phyloP scores from a whole-genome alignment of 2,113 vertebrate species.

The Pitta sordida region DNA sequence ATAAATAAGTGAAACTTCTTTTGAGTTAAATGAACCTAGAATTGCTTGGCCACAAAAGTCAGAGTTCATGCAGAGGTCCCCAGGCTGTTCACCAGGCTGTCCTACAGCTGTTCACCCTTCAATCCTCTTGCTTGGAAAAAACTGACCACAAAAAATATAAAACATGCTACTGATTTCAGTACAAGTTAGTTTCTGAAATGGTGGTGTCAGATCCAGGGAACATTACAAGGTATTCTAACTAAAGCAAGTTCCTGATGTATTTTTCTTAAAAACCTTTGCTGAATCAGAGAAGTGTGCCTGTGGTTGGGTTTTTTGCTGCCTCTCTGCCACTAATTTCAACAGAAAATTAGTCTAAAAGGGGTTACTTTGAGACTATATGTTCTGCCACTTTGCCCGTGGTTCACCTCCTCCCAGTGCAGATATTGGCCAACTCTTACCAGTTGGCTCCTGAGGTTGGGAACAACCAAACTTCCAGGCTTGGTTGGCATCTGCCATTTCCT shows the following conservation, averaged over 20 bases:
- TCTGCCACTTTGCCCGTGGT: background rate
- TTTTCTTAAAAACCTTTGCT: background rate
- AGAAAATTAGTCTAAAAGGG: background rate
- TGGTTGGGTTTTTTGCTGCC: background rate
- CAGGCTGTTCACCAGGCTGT: background rate
- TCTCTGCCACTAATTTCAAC: background rate
- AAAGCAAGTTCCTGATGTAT: background rate
- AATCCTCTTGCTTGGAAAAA: background rate
- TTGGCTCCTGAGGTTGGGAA: background rate
- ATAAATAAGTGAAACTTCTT: background rate
- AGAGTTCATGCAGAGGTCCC: background rate
- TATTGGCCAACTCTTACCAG: background rate
- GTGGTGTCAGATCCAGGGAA: background rate
- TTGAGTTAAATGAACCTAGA: background rate
- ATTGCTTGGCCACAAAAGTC: background rate
- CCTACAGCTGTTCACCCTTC: background rate
- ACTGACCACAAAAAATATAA: background rate
- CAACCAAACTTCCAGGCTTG: background rate
- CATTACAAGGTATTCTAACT: background rate
- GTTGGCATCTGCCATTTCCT: background rate
- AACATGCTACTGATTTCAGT: background rate
- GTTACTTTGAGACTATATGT: background rate
- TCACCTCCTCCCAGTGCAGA: background rate
- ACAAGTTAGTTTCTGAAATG: background rate
- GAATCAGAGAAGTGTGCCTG: background rate